These are phyloP conservation scores for Prochilodus magdalenae DNA, from an alignment of 2,113 vertebrate species.

Conservation along the genomic window DNA sequence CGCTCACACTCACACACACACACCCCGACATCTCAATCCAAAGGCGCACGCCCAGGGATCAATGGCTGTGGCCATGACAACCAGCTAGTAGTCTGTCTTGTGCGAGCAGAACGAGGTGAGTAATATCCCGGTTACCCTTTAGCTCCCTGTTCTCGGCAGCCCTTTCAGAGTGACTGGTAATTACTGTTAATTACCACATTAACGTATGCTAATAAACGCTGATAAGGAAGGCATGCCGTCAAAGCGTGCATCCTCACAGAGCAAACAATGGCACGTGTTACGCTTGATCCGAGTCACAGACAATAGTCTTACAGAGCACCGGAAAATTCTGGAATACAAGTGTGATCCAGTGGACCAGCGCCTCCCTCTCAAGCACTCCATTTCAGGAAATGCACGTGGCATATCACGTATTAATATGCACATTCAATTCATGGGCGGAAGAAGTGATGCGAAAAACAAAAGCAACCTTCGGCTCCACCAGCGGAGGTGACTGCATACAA, in stretches of 20 bases:
- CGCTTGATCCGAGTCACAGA: no score
- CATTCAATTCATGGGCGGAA: neutral
- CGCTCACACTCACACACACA: slow-evolving; percentile 7
- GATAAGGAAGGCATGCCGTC: neutral
- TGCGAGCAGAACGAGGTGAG: slow-evolving; percentile 54
- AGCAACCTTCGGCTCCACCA: neutral
- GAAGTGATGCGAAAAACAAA: slow-evolving; percentile 26
- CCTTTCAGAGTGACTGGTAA: neutral
- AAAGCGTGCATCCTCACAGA: no score
- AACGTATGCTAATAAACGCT: neutral
- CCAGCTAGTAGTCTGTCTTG: slow-evolving; percentile 56
- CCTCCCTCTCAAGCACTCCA: no score
- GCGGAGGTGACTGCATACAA: slow-evolving; percentile 37
- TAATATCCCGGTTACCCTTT: slow-evolving; percentile 49
- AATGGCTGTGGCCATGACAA: slow-evolving; percentile 69
- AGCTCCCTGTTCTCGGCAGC: neutral
- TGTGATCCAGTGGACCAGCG: no score
- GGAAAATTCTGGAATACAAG: no score
- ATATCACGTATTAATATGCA: slow-evolving; percentile 21
- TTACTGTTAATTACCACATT: slow-evolving; percentile 14
- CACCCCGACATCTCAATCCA: slow-evolving; percentile 58
- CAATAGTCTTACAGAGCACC: no score
- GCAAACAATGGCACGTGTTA: no score
- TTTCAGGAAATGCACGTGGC: neutral
- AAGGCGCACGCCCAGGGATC: slow-evolving; percentile 58